Evolutionary conservation across 2,113 vertebrate species (phyloP), one percentile per base, ranked within the genome.

Genomic region (Recurvirostra avosetta): DNA sequence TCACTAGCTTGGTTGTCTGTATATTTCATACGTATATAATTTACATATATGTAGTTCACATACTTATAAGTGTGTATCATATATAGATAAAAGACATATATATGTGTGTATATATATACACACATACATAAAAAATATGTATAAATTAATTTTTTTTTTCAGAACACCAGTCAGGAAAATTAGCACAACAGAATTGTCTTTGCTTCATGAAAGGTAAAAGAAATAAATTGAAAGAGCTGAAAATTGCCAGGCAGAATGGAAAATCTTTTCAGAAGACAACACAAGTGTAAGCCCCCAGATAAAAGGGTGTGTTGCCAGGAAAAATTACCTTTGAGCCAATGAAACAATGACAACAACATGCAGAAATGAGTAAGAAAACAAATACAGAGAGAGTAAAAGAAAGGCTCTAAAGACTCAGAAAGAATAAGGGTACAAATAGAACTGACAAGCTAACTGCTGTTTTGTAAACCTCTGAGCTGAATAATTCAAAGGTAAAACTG

Each of bases 271-370:
- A 71, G 70, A 86, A 91, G 40, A 90, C 66, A 96, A 68, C 65
- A 65, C 29, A 81, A 94, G 66, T 66, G 36, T n/a, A 84, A 92
- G 26, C 4, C 47, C n/a, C 74, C 55, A 94, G 88, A 96, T 93
- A 86, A 88, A 95, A 90, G 27, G 5, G 36, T 91, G 6, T 36
- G 3, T 87, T 95, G 92, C 75, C 96, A 95, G 92, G 79, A 94
- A 95, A 95, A 93, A 81, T n/a, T 89, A 93, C 90, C 94, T 96
- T 97, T 92, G 61, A 92, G 86, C 86, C 92, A 96, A 88, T 3
- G 30, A 63, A 91, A 47, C 59, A 96, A 88, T 53, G 67, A 78
- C 71, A 96, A 89, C 67, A 92, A 65, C 62, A 92, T 67, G 50
- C 43, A 95, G 59, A 95, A 96, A 71, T 6, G 27, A 63, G 75